Evolutionary conservation across 2,113 vertebrate genomes (phyloP).

Genomic region (Triplophysa siluroides): DNA sequence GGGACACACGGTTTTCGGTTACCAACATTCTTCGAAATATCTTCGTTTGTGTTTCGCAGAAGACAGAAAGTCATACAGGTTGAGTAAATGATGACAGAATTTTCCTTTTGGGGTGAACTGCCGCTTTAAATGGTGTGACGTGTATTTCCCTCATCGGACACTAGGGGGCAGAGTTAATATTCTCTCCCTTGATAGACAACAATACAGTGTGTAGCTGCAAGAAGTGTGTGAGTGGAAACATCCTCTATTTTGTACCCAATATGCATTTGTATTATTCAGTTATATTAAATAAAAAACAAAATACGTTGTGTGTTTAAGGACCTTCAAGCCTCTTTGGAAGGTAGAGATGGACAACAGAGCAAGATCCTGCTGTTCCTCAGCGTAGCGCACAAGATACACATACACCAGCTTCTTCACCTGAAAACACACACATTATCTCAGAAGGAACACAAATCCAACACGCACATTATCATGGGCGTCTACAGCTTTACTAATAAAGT

Average conservation of each 20-base stretch:
- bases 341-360: conserved; percentile 97
- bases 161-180: neutral
- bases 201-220: too few species aligned
- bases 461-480: neutral
- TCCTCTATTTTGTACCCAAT: too few species aligned
- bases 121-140: neutral
- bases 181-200: too few species aligned
- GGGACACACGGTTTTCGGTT: too few species aligned
- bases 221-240: too few species aligned
- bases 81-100: too few species aligned
- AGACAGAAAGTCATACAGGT: too few species aligned
- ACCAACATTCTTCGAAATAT: too few species aligned
- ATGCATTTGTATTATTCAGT: neutral
- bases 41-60: too few species aligned
- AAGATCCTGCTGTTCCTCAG: conserved; percentile 96
- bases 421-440: neutral
- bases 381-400: conserved; percentile 95
- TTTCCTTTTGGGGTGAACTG: neutral
- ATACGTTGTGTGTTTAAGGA: conserved; percentile 51
- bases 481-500: neutral
- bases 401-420: conserved; percentile 98
- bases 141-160: neutral
- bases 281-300: neutral
- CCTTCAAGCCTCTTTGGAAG: conserved; percentile 96
- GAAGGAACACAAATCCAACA: neutral